phyloP scores from a whole-genome alignment of 2,888 invertebrate genomes.

The Erynnis tages region DNA sequence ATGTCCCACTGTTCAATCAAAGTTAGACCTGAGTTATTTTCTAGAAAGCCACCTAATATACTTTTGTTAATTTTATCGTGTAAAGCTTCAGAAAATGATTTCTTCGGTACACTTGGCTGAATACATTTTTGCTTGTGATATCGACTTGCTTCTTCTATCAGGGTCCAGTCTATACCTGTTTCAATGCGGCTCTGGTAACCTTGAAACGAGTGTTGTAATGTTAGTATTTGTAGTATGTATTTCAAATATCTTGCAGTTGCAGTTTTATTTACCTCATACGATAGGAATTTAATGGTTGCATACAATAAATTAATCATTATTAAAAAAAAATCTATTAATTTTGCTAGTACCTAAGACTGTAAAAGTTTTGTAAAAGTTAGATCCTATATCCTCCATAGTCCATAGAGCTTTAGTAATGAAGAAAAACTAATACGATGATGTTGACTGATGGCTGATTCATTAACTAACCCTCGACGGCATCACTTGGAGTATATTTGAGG shows the following conservation, averaged over 20 bases:
- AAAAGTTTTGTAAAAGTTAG: too few relatives aligned
- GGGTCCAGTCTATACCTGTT: conserved; percentile 62
- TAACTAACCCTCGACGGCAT: conserved; percentile 58
- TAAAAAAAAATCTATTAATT: too few relatives aligned
- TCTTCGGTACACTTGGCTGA: conserved; percentile 39
- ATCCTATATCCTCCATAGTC: too few relatives aligned
- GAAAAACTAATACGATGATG: too few relatives aligned
- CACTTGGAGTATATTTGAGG: conserved; percentile 52
- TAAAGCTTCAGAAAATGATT: conserved; percentile 55
- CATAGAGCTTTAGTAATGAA: too few relatives aligned
- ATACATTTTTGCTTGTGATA: conserved; percentile 51
- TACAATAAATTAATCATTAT: background rate
- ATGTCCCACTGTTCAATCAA: conserved; percentile 62
- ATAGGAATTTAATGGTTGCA: background rate
- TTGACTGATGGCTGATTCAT: too few relatives aligned
- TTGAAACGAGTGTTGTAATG: too few relatives aligned
- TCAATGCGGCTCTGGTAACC: conserved; percentile 65
- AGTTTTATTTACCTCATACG: too few relatives aligned
- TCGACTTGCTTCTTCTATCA: conserved; percentile 48
- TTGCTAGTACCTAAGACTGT: too few relatives aligned
- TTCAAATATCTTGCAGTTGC: too few relatives aligned
- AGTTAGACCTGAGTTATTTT: conserved; percentile 49
- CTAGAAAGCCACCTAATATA: conserved; percentile 53
- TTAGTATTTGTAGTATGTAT: too few relatives aligned
- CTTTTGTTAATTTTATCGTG: conserved; percentile 59